Evolutionary conservation across 2,797 vertebrate species (phyloP).

Genomic region (Onychomys leucogaster): DNA sequence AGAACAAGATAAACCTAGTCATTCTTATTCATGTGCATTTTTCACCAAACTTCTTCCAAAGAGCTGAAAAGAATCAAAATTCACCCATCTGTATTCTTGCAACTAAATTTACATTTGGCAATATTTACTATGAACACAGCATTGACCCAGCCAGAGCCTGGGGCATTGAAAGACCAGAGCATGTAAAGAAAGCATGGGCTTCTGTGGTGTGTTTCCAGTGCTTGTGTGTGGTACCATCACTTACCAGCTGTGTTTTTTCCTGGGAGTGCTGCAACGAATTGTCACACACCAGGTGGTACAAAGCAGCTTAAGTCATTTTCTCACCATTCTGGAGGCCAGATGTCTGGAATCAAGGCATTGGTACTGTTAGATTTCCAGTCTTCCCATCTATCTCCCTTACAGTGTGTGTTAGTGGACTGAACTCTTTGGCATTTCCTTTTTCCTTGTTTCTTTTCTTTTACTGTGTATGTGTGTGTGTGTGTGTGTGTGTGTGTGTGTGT

Average conservation of each 20-base stretch:
- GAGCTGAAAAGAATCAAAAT: conserved; percentile 32
- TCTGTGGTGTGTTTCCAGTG: not conserved
- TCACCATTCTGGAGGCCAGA: not conserved
- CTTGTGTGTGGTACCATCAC: not conserved
- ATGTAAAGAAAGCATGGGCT: not conserved
- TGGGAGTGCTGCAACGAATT: not conserved
- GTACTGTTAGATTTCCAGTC: not conserved
- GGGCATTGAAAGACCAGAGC: not conserved
- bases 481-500: not conserved
- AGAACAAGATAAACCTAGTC: not conserved
- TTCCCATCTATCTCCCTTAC: not conserved
- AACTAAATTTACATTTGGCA: not conserved
- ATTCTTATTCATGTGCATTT: not conserved
- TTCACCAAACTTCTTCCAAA: conserved; percentile 24
- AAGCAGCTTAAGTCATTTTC: not conserved
- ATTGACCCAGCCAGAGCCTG: not conserved
- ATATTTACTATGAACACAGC: not conserved
- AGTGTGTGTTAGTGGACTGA: not conserved
- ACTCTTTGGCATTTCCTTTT: not conserved
- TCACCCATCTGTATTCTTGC: not conserved
- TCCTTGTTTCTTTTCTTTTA: not conserved
- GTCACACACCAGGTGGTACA: not conserved
- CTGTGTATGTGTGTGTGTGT: not conserved
- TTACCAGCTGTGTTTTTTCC: not conserved
- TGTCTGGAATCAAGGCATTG: not conserved